Conservation (phyloP, 2,888 invertebrate species). For the Lycaena phlaeas region DNA sequence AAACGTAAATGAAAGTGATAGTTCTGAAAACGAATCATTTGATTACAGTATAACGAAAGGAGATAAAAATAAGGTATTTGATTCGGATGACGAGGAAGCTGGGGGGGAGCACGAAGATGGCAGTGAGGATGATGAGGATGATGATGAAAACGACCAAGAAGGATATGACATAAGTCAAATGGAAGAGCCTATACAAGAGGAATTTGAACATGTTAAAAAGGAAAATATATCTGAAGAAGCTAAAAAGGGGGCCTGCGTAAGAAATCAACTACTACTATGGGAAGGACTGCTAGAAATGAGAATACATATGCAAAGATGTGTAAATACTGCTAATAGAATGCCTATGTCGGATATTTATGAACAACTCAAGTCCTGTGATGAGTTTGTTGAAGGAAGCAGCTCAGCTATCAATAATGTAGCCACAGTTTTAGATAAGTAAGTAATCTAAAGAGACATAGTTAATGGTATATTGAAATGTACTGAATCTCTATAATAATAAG, state of each 20-base stretch:
- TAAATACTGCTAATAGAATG: slow-evolving; percentile 83
- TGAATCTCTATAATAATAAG: too few relatives aligned
- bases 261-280: slow-evolving; percentile 84
- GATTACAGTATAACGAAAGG: slow-evolving; percentile 9
- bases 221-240: slow-evolving; percentile 70
- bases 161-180: slow-evolving; percentile 61
- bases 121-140: slow-evolving; percentile 31
- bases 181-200: slow-evolving; percentile 56
- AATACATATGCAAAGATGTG: slow-evolving; percentile 88
- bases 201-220: slow-evolving; percentile 73
- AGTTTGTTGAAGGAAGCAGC: slow-evolving; percentile 65
- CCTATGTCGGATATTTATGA: slow-evolving; percentile 76
- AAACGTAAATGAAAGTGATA: background rate
- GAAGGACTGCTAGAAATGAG: slow-evolving; percentile 89
- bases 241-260: slow-evolving; percentile 78
- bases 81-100: slow-evolving; percentile 14
- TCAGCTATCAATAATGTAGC: slow-evolving; percentile 69
- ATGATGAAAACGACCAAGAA: slow-evolving; percentile 37
- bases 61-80: background rate
- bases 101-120: slow-evolving; percentile 28
- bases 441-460: too few relatives aligned
- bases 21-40: background rate
- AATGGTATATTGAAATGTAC: too few relatives aligned
- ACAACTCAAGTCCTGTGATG: slow-evolving; percentile 52
- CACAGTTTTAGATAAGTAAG: slow-evolving; percentile 76